Conservation (phyloP, 2,888 invertebrate genomes). For the Yponomeuta plumbellus region DNA sequence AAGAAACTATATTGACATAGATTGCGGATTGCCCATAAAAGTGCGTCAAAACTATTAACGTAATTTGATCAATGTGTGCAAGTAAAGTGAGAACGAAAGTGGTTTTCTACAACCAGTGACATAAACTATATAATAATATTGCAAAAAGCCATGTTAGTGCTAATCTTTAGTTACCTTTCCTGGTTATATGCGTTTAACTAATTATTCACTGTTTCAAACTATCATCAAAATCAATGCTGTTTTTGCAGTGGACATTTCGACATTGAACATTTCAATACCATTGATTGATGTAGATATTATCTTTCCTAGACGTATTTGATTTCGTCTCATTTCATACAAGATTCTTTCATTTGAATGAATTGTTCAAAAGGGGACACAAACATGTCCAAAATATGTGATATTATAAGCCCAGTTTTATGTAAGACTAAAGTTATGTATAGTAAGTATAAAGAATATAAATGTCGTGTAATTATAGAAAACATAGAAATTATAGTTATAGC, state of each 20-base stretch:
- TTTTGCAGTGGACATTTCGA: not conserved
- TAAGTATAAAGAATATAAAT: conserved; percentile 58
- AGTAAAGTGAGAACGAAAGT: not conserved
- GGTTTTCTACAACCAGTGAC: conserved; percentile 5
- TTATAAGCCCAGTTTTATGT: conserved; percentile 64
- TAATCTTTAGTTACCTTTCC: conserved; percentile 25
- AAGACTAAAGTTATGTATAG: conserved; percentile 36
- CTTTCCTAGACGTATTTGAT: not conserved
- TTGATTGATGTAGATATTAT: not conserved
- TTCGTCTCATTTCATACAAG: not conserved
- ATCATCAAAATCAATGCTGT: not conserved
- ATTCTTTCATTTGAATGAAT: not conserved
- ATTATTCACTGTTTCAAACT: not conserved
- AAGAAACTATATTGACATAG: not conserved
- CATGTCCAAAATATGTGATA: conserved; percentile 65
- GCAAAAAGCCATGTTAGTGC: conserved; percentile 26
- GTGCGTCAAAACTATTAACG: not conserved
- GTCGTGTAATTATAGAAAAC: conserved; percentile 49
- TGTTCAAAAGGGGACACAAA: conserved; percentile 11
- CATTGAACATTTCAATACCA: not conserved
- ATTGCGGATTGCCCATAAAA: not conserved
- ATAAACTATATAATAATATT: conserved; percentile 24
- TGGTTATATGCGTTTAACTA: not conserved
- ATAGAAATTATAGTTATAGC: conserved; percentile 30
- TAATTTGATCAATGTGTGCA: not conserved